These are phyloP conservation scores for Antigone vipio DNA, from an alignment of 2,113 vertebrate species.

Conservation along the genomic window DNA sequence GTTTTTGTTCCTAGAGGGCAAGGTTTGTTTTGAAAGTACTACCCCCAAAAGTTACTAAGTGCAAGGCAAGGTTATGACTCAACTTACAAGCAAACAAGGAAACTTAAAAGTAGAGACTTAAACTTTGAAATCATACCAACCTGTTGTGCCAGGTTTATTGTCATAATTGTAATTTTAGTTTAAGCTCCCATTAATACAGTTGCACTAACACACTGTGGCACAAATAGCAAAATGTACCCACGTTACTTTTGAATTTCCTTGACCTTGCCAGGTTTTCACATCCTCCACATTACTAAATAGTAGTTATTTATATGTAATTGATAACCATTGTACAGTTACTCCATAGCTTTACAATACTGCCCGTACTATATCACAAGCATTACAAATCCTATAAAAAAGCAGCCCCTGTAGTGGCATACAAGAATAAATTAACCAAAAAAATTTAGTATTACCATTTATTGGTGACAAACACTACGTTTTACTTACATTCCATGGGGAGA, in stretches of 20 bases:
- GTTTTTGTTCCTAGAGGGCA: not conserved
- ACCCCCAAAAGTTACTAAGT: not conserved
- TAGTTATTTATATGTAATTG: slow-evolving; percentile 37
- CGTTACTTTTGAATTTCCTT: slow-evolving; percentile 16
- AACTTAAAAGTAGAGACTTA: slow-evolving; percentile 42
- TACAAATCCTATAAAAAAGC: slow-evolving; percentile 50
- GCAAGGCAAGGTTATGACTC: not conserved
- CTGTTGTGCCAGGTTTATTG: not conserved
- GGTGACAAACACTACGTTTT: slow-evolving; percentile 83
- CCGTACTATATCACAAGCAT: slow-evolving; percentile 59
- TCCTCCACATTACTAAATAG: slow-evolving; percentile 39
- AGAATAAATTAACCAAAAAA: slow-evolving; percentile 77
- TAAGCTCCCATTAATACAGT: slow-evolving; percentile 28
- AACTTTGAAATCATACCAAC: not conserved
- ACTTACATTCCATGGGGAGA: slow-evolving; percentile 91
- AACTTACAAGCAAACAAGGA: slow-evolving; percentile 34
- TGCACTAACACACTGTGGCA: slow-evolving; percentile 61
- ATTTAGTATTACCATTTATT: slow-evolving; percentile 82
- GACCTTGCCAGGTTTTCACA: slow-evolving; percentile 39
- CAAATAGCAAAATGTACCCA: slow-evolving; percentile 38
- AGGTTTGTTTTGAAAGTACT: not conserved
- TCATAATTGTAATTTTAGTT: not conserved
- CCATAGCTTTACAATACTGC: slow-evolving; percentile 62
- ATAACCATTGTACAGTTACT: slow-evolving; percentile 59
- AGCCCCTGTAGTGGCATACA: slow-evolving; percentile 49